Evolutionary conservation across 2,113 vertebrate genomes (phyloP), one percentile per base, ranked within the genome.

Genomic region (Gymnorhina tibicen): DNA sequence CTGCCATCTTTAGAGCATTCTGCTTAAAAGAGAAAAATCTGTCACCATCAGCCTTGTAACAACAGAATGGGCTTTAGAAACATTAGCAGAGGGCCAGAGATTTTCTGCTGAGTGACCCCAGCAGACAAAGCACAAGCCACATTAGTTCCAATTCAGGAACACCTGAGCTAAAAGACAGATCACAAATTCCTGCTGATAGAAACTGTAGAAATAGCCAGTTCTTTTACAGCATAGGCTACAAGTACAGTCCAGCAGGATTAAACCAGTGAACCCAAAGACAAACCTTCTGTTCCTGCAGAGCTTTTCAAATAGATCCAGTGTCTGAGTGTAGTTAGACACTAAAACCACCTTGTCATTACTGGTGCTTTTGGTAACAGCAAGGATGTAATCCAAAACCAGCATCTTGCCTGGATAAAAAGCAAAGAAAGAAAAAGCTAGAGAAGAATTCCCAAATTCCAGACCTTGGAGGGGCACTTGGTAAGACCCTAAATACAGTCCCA

Each of bases 301-400:
- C 96, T 99, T 99, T 97, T 99, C 99, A 97, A 99, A 99, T 12
- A 99, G 98, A 95, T 99, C 99, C 97, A 99, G 95, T 3, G 99
- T 99, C 95, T 99, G 99, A 41, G 99, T 99, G 94, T 99, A 99
- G 98, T 99, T 99, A 42, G 99, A 99, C 64, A 99, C 99, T 53
- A 99, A 98, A 87, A 99, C 99, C 81, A 99, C 99, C 93, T 99
- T 99, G 95, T 99, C 99, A 24, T 94, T 99, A 46, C 98, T 98
- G 41, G 98, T 98, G 84, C 98, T 98, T 94, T 98, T 98, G 4
- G 99, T 99, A 97, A 99, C 98, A 4, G 99, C 99, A 95, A 99
- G 98, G 79, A 99, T 99, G 85, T 99, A 99, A 91, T 99, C 99
- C 59, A 99, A 98, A 81, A 99, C 99, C 94, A 99, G 96, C 99